Percentiles rank a stretch among this genome's conserved stretches.
Conservation (phyloP, 2,113 vertebrate species). For the Pterocles burchelli region DNA sequence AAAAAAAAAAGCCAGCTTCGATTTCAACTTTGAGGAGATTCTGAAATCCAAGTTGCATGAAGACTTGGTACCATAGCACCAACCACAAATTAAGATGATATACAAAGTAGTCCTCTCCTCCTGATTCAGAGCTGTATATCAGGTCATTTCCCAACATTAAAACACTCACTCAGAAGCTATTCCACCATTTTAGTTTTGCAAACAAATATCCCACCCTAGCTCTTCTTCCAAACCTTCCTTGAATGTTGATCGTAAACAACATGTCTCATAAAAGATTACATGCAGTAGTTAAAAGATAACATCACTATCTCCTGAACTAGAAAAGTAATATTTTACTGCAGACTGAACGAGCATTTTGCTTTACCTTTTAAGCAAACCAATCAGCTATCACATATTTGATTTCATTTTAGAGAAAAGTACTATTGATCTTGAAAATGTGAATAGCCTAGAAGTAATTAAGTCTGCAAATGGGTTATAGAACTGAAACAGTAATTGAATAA, state of each 20-base stretch:
- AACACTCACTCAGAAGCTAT: background rate
- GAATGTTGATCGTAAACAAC: background rate
- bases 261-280: background rate
- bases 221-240: background rate
- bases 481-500: constrained; percentile 59
- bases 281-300: background rate
- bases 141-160: background rate
- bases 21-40: background rate
- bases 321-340: background rate
- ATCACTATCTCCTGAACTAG: background rate
- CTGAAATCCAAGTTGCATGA: background rate
- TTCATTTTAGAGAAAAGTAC: constrained; percentile 33
- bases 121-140: fast-evolving
- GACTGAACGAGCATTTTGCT: background rate
- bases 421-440: constrained; percentile 57
- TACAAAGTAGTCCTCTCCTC: background rate
- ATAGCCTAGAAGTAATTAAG: constrained; percentile 52
- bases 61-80: background rate
- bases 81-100: background rate
- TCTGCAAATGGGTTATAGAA: constrained; percentile 39
- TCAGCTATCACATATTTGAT: background rate
- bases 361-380: constrained; percentile 5
- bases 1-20: background rate
- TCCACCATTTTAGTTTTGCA: background rate
- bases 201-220: background rate